A percentile compares a stretch with the other conserved stretches of the same genome.
Conservation (phyloP, 2,113 vertebrate species). For the Pseudonaja textilis region DNA sequence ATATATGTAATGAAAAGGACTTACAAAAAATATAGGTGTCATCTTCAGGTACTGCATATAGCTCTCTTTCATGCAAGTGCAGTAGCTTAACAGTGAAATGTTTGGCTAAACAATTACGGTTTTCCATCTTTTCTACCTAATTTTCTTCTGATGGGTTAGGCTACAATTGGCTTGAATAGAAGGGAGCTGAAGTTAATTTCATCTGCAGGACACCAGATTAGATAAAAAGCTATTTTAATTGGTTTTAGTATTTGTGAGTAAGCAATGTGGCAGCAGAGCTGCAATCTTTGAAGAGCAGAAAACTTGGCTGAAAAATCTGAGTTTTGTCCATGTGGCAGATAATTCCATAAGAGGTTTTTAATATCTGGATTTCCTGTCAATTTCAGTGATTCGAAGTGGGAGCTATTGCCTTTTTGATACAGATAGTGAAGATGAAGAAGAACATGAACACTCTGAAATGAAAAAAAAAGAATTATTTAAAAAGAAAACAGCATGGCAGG, state of each 20-base stretch:
- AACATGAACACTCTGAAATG: constrained; percentile 55
- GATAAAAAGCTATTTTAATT: not conserved
- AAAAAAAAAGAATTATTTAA: constrained; percentile 52
- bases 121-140: not conserved
- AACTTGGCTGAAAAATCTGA: too few species aligned
- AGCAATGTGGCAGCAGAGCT: too few species aligned
- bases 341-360: not conserved
- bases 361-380: fast-evolving
- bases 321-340: not conserved
- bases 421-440: constrained; percentile 71
- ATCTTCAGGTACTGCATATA: not conserved
- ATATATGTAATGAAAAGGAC: not conserved
- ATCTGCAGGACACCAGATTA: not conserved
- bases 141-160: not conserved
- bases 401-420: constrained; percentile 72
- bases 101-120: not conserved
- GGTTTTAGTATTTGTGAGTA: not conserved
- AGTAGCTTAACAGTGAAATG: not conserved
- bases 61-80: not conserved
- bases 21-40: not conserved
- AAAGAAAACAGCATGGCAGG: constrained; percentile 77
- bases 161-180: not conserved
- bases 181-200: not conserved
- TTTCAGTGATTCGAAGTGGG: constrained; percentile 65
- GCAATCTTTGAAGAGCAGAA: not conserved